Conservation (phyloP, 2,113 vertebrate genomes). For the Syngnathoides biaculeatus region DNA sequence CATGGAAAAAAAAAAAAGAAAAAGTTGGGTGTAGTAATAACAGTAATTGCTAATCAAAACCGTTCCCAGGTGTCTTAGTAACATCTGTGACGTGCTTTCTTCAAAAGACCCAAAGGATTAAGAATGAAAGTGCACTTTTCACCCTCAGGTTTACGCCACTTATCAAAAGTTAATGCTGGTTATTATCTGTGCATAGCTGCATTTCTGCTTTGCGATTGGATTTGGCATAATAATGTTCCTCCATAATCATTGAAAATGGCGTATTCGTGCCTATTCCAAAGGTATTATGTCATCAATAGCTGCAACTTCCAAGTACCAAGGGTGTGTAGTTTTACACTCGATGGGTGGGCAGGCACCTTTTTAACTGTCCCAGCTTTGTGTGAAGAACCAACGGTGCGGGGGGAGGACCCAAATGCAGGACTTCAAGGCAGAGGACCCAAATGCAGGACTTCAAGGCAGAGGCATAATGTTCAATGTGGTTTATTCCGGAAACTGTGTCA, state of each 20-base stretch:
- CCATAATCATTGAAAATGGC: background rate
- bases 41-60: background rate
- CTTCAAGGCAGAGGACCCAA: too few species aligned
- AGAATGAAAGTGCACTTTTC: background rate
- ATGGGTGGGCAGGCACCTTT: background rate
- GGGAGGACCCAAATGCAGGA: too few species aligned
- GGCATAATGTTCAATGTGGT: too few species aligned
- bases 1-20: too few species aligned
- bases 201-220: background rate
- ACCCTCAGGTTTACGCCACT: background rate
- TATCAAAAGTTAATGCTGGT: background rate
- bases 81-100: background rate
- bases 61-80: background rate
- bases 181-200: background rate
- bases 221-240: background rate
- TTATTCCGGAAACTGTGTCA: too few species aligned
- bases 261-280: background rate
- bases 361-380: background rate
- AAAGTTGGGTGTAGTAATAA: background rate
- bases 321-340: background rate
- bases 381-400: too few species aligned
- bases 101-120: background rate
- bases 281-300: background rate
- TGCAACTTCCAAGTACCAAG: background rate
- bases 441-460: too few species aligned